These are phyloP conservation scores for Pseudomyrmex pallidus DNA, from an alignment of 1,140 invertebrate species.

Conservation along the genomic window DNA sequence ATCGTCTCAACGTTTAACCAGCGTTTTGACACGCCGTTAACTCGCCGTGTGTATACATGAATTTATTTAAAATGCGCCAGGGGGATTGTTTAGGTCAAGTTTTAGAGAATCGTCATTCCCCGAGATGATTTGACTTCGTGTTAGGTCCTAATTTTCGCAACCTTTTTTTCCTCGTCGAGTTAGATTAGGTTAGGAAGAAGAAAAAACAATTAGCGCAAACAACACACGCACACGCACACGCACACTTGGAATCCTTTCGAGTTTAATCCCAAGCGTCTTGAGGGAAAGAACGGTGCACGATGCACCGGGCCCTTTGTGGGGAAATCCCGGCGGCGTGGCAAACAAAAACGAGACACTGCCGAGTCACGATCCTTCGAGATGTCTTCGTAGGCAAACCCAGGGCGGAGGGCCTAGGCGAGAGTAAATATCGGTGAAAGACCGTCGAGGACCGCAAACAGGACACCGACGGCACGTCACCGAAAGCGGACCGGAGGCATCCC, in stretches of 20 bases:
- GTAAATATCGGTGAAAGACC: conserved; percentile 69
- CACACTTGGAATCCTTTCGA: conserved; percentile 33
- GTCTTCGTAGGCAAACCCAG: conserved; percentile 61
- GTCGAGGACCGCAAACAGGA: conserved; percentile 58
- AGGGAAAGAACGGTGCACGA: not conserved
- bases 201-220: conserved; percentile 65
- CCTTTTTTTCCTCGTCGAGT: not conserved
- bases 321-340: conserved; percentile 64
- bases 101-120: not conserved
- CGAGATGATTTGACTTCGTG: conserved; percentile 22
- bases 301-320: conserved; percentile 68
- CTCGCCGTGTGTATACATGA: not conserved
- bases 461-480: conserved; percentile 43
- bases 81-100: not conserved
- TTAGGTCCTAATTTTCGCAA: conserved; percentile 33
- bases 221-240: not conserved
- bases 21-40: not conserved
- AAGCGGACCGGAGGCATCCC: conserved; percentile 45
- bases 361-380: conserved; percentile 66
- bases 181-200: not conserved
- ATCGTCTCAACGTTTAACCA: not conserved
- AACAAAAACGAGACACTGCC: conserved; percentile 73
- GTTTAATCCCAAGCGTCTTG: conserved; percentile 36
- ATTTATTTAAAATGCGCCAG: not conserved
- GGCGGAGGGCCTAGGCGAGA: conserved; percentile 56